Percentiles rank a stretch among this genome's conserved stretches.
phyloP scores from a whole-genome alignment of 2,888 invertebrate genomes.

The Agrilus mali region DNA sequence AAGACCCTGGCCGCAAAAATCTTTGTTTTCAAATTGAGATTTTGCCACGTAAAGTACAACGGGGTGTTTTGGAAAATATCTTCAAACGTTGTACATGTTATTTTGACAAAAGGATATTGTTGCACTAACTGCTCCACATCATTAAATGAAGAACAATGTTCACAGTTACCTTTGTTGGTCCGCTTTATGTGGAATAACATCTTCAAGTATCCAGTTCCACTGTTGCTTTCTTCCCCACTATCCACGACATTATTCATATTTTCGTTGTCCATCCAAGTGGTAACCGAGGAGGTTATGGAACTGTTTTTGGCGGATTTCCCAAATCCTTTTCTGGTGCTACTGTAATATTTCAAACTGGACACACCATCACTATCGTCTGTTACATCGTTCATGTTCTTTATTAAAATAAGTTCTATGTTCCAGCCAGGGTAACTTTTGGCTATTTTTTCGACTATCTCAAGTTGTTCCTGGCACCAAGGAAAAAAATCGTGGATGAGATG shows the following conservation, averaged over 20 bases:
- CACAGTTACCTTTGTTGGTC: neutral
- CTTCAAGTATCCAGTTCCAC: too few species aligned
- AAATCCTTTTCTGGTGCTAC: too few species aligned
- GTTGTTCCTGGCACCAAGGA: slow-evolving; percentile 20
- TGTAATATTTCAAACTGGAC: neutral
- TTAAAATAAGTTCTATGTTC: slow-evolving; percentile 23
- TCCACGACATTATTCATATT: too few species aligned
- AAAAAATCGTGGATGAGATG: slow-evolving; percentile 26
- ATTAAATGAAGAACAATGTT: neutral
- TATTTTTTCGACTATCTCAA: slow-evolving; percentile 25
- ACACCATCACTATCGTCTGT: slow-evolving; percentile 5
- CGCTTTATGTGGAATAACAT: too few species aligned
- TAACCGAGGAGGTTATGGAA: too few species aligned
- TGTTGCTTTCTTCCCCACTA: too few species aligned
- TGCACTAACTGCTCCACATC: slow-evolving; percentile 24
- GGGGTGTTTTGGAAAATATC: slow-evolving; percentile 40
- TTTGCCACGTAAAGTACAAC: slow-evolving; percentile 37
- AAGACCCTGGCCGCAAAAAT: slow-evolving; percentile 40
- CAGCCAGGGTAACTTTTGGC: slow-evolving; percentile 23
- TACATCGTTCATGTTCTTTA: slow-evolving; percentile 12
- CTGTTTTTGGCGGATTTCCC: too few species aligned
- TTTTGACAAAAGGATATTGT: slow-evolving; percentile 34
- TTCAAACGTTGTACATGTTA: slow-evolving; percentile 31
- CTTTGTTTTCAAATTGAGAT: slow-evolving; percentile 33
- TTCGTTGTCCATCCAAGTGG: too few species aligned